These are phyloP conservation scores for Diachasma alloeum DNA, from an alignment of 1,140 invertebrate species.

Conservation along the genomic window DNA sequence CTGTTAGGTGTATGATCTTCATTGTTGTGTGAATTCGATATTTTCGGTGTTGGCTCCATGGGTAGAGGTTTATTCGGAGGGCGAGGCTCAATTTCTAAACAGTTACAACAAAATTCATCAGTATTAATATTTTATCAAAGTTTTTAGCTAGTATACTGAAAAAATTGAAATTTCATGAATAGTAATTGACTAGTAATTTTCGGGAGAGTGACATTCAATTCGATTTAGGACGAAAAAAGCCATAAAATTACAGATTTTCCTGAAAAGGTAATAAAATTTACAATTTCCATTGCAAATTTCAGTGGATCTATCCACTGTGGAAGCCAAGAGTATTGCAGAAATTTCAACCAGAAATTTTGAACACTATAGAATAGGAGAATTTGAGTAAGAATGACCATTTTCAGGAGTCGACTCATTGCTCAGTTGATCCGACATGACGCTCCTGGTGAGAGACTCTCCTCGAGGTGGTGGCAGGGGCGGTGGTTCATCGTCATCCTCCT, in stretches of 20 bases:
- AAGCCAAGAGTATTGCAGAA: no score
- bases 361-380: neutral
- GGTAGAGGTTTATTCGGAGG: conserved; percentile 62
- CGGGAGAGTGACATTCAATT: no score
- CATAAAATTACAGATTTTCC: no score
- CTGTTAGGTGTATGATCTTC: conserved; percentile 25
- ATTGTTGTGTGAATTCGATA: conserved; percentile 10
- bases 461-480: conserved; percentile 71
- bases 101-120: conserved; percentile 17
- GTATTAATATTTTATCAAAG: neutral
- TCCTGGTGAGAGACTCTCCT: conserved; percentile 66
- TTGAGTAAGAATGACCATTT: conserved; percentile 45
- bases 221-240: no score
- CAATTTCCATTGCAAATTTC: no score
- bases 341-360: no score
- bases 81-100: conserved; percentile 46
- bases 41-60: conserved; percentile 49
- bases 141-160: neutral
- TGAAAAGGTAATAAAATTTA: no score
- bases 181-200: no score
- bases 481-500: conserved; percentile 65
- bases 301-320: no score
- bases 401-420: conserved; percentile 47
- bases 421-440: conserved; percentile 48
- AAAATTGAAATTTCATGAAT: no score